These are phyloP conservation scores for Stictonetta naevosa DNA, from an alignment of 2,113 vertebrate genomes.

Conservation along the genomic window DNA sequence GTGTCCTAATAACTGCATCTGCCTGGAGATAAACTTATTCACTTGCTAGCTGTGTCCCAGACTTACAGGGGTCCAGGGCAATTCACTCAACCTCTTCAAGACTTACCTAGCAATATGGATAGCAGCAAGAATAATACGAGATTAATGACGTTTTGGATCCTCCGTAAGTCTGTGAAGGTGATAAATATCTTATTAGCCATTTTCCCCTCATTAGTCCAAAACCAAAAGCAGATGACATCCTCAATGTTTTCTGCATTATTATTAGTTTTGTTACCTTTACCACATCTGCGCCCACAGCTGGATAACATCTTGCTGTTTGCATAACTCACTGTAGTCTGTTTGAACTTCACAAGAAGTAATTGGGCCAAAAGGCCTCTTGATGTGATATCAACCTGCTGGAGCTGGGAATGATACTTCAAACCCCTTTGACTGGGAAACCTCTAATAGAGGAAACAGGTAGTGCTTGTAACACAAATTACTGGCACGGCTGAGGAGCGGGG, in stretches of 20 bases:
- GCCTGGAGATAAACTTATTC: no score
- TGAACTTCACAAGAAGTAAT: background rate
- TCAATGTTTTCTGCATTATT: background rate
- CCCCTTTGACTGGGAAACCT: background rate
- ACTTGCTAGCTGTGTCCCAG: background rate
- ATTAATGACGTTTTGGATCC: background rate
- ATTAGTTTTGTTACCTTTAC: background rate
- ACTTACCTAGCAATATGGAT: background rate
- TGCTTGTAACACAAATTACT: background rate
- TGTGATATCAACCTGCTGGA: background rate
- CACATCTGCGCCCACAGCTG: background rate
- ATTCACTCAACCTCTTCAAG: background rate
- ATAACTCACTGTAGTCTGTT: background rate
- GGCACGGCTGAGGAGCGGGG: background rate
- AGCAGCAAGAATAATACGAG: background rate
- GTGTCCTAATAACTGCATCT: background rate
- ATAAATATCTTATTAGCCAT: background rate
- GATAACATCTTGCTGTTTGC: background rate
- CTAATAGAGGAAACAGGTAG: background rate
- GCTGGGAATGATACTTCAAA: background rate
- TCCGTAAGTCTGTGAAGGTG: background rate
- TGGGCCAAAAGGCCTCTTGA: background rate
- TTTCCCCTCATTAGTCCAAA: background rate
- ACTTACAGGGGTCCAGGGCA: background rate
- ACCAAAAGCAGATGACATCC: background rate